phyloP scores from a whole-genome alignment of 1,140 invertebrate genomes.

The Hyposmocoma kahamanoa region DNA sequence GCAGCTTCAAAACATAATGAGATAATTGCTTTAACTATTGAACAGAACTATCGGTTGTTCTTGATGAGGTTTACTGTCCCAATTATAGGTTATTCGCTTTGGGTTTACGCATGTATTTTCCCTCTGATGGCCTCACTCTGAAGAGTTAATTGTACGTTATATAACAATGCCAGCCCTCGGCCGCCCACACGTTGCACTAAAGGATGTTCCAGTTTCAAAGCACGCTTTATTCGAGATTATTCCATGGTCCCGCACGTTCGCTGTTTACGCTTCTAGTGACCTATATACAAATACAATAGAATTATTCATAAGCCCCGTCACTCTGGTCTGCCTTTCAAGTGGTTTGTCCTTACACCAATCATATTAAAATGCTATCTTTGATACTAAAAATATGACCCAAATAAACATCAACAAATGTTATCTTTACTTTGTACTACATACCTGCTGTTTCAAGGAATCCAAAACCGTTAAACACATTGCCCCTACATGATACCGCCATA shows the following conservation, averaged over 20 bases:
- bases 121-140: not conserved
- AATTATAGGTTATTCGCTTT: constrained; percentile 60
- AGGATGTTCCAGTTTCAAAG: constrained; percentile 20
- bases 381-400: too few species aligned
- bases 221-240: constrained; percentile 14
- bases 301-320: constrained; percentile 46
- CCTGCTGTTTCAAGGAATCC: too few species aligned
- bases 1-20: constrained; percentile 45
- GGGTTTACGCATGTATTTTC: not conserved
- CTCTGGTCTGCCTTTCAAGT: constrained; percentile 8
- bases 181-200: not conserved
- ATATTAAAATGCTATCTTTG: too few species aligned
- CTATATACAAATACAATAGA: constrained; percentile 51
- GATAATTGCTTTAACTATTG: constrained; percentile 55
- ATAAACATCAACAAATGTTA: too few species aligned
- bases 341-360: not conserved
- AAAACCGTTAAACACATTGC: too few species aligned
- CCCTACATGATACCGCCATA: too few species aligned
- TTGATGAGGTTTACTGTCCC: constrained; percentile 64
- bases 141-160: not conserved
- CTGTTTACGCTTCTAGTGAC: constrained; percentile 37
- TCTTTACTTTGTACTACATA: too few species aligned
- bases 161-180: not conserved
- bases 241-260: constrained; percentile 13
- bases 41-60: constrained; percentile 45